Conservation (phyloP, 2,888 invertebrate genomes). For the Leptopterna dolabrata region DNA sequence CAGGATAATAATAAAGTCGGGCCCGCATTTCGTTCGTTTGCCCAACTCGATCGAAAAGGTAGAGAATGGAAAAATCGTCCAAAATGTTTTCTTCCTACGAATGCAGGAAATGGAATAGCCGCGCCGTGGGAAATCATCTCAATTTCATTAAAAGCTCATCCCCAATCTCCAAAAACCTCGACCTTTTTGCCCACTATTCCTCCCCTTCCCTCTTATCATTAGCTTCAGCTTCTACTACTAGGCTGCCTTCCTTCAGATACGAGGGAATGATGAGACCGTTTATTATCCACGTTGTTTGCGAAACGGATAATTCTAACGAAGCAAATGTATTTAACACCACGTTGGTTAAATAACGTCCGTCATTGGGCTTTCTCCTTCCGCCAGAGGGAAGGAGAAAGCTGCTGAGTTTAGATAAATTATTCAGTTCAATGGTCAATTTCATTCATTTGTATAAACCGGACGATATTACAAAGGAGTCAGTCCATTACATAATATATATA, state of each 20-base stretch:
- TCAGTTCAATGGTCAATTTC: no score
- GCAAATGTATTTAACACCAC: no score
- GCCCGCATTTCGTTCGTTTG: neutral
- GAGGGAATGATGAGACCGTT: neutral
- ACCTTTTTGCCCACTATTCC: neutral
- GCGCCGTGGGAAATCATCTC: conserved; percentile 33
- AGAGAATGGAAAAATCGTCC: neutral
- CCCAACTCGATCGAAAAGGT: neutral
- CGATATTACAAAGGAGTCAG: no score
- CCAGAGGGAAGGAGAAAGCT: no score
- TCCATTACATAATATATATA: no score
- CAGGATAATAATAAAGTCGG: neutral
- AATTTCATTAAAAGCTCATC: conserved; percentile 35
- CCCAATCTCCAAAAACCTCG: neutral
- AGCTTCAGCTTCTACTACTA: no score
- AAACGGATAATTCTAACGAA: no score
- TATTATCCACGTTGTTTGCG: no score
- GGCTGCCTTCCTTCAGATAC: neutral
- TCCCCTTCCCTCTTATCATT: neutral
- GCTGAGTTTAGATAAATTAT: no score
- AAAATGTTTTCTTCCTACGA: neutral
- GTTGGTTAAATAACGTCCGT: no score
- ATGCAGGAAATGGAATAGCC: conserved; percentile 18
- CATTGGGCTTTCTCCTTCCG: no score
- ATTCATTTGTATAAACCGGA: no score